Base-by-base conservation (phyloP, 2,113 vertebrate species). In the Callithrix jacchus region DNA sequence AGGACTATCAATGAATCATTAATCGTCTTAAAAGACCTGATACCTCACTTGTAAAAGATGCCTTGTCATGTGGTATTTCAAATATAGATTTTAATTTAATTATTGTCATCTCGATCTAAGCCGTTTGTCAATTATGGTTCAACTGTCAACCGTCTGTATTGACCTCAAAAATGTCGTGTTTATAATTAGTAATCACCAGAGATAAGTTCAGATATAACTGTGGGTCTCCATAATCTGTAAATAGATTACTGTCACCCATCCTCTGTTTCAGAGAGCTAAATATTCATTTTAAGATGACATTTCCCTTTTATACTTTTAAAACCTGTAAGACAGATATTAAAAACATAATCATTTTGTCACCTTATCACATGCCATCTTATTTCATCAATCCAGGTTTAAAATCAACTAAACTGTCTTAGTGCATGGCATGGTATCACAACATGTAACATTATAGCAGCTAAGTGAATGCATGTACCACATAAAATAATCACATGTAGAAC, bases 71-170 rank as follows among this genome's bases (percentile, higher is more conserved):
- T 96, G 96, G 35, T 32, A 97, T 97, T 97, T 97, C 84, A 92
- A 87, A 64, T 64, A 95, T 68, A 91, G 94, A 93, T 80, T 96
- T 96, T 96, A 97, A 97, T 97, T 96, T 95, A 70, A 93, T 61
- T 93, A 49, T 95, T 89, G 87, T 54, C 79, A 42, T 66, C 61
- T 95, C 93, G 93, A 37, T n/a, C 52, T 58, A 90, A 92, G 70
- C 18, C 93, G 49, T 27, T 77, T 97, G 89, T 97, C 85, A 97
- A 68, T 25, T 58, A 74, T 74, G 10, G 56, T 73, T 97, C 88
- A 87, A 3, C 68, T 90, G 35, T 49, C 64, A 81, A 3, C 87
- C 49, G 32, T 40, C 64, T 64, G 49, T 45, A 54, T 2, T 93
- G 93, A 96, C 96, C 95, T 95, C 79, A 42, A 92, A 64, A 96